Percentiles rank a stretch among this genome's conserved stretches.
These are phyloP conservation scores for Pecten maximus DNA, from an alignment of 2,888 invertebrate genomes.

Conservation along the genomic window DNA sequence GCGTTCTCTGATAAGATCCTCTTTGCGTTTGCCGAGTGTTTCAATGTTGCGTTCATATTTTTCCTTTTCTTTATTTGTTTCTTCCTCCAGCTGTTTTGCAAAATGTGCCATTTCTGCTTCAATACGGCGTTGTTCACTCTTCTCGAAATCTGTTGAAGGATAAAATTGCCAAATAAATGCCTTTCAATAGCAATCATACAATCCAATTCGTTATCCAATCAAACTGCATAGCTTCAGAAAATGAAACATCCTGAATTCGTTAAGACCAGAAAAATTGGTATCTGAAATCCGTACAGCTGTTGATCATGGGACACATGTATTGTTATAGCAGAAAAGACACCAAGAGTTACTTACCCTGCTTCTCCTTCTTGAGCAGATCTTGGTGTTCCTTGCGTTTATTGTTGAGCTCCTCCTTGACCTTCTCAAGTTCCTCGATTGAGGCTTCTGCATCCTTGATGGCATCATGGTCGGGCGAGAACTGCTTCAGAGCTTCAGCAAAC, in stretches of 20 bases:
- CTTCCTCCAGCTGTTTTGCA: conserved; percentile 73
- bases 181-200: not conserved
- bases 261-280: not conserved
- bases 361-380: conserved; percentile 73
- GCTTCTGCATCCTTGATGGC: conserved; percentile 70
- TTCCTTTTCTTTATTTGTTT: conserved; percentile 74
- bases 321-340: not conserved
- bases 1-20: conserved; percentile 75
- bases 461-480: conserved; percentile 74
- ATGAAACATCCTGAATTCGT: not conserved
- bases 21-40: conserved; percentile 75
- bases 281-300: no score
- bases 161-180: not conserved
- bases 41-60: conserved; percentile 75
- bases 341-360: conserved; percentile 67
- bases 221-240: not conserved
- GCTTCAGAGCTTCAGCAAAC: conserved; percentile 78
- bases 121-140: conserved; percentile 69
- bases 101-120: conserved; percentile 73
- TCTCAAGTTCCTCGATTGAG: conserved; percentile 74
- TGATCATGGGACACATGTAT: no score
- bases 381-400: conserved; percentile 72
- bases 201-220: not conserved
- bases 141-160: conserved; percentile 72
- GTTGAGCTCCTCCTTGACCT: conserved; percentile 72